phyloP scores from a whole-genome alignment of 2,888 invertebrate species.

The Latheticus oryzae region DNA sequence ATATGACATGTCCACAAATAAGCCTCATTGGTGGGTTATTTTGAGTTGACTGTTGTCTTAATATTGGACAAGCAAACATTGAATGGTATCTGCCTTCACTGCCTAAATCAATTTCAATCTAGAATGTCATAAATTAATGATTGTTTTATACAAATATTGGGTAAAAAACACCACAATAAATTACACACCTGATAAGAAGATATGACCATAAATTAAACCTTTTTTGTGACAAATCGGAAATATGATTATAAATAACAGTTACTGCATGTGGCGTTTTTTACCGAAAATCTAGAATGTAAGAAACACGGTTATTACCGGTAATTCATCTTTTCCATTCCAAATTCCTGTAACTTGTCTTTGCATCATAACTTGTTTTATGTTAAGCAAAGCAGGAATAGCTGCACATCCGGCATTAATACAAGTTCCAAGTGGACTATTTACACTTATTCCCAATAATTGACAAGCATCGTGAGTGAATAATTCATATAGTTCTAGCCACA shows the following conservation, averaged over 20 bases:
- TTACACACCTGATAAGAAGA: too few relatives aligned
- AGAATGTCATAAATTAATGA: constrained; percentile 47
- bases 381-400: constrained; percentile 93
- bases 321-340: constrained; percentile 95
- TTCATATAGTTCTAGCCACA: constrained; percentile 90
- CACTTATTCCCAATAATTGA: constrained; percentile 87
- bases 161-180: too few relatives aligned
- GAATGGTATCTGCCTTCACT: constrained; percentile 94
- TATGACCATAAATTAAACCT: too few relatives aligned
- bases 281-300: too few relatives aligned
- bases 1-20: constrained; percentile 98
- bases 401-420: constrained; percentile 93
- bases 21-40: constrained; percentile 97
- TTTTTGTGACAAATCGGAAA: too few relatives aligned
- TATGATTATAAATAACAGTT: too few relatives aligned
- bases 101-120: constrained; percentile 97
- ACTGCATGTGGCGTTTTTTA: too few relatives aligned
- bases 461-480: constrained; percentile 94
- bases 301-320: too few relatives aligned
- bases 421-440: constrained; percentile 90
- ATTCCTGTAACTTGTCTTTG: constrained; percentile 91
- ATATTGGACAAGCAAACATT: constrained; percentile 98
- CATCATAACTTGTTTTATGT: constrained; percentile 92
- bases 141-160: constrained; percentile 3
- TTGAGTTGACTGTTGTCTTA: constrained; percentile 95